These are phyloP conservation scores for Polymixis flavicincta DNA, from an alignment of 2,888 invertebrate species.

Conservation along the genomic window DNA sequence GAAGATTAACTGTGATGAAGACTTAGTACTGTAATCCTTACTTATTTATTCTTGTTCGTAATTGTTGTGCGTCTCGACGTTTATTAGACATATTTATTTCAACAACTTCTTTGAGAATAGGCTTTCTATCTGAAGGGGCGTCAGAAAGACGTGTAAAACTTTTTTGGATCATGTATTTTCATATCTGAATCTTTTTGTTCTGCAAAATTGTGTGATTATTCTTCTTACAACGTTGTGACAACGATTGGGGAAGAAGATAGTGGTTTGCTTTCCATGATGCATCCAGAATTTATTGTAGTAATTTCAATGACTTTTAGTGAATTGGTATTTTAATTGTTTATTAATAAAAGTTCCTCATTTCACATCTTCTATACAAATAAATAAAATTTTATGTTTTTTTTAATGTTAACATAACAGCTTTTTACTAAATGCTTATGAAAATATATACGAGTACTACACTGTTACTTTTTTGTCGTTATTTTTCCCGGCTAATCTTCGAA, in stretches of 20 bases:
- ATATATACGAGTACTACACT: no score
- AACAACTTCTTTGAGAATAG: slow-evolving; percentile 39
- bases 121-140: slow-evolving; percentile 2
- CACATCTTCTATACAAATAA: no score
- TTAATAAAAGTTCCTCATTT: no score
- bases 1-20: slow-evolving; percentile 51
- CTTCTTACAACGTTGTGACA: background rate
- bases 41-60: slow-evolving; percentile 48
- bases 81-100: slow-evolving; percentile 51
- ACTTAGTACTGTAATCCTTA: slow-evolving; percentile 41
- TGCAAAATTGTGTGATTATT: slow-evolving; percentile 20
- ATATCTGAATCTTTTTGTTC: slow-evolving; percentile 11
- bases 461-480: no score
- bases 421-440: no score
- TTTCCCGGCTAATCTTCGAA: no score
- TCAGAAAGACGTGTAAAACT: slow-evolving; percentile 14
- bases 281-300: background rate
- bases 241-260: background rate
- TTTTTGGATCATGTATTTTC: slow-evolving; percentile 33
- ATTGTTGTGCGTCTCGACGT: slow-evolving; percentile 35
- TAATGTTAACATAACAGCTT: no score
- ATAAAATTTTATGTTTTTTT: no score
- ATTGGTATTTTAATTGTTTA: background rate
- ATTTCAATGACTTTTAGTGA: background rate
- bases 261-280: background rate